Evolutionary conservation across 2,888 invertebrate genomes (phyloP).

Genomic region (Melanargia galathea): DNA sequence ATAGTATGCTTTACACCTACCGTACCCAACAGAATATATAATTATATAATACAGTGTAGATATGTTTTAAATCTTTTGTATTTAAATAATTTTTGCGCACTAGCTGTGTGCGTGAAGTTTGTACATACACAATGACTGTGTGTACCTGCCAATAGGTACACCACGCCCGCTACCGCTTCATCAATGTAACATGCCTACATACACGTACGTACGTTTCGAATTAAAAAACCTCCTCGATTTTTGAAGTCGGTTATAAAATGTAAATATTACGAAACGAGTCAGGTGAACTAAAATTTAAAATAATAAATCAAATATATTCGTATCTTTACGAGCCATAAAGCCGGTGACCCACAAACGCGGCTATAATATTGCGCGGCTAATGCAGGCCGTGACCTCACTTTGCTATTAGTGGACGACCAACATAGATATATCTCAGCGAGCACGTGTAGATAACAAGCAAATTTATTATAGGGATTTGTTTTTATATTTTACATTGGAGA

Average conservation of each 20-base stretch:
- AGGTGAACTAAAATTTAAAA: conserved; percentile 32
- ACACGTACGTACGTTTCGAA: neutral
- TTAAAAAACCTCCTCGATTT: neutral
- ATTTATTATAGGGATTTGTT: neutral
- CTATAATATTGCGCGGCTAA: conserved; percentile 40
- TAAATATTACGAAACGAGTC: conserved; percentile 23
- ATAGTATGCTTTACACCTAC: too few species aligned
- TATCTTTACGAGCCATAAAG: conserved; percentile 42
- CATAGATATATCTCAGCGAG: conserved; percentile 29
- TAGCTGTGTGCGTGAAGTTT: too few species aligned
- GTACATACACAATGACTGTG: too few species aligned
- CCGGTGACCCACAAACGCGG: conserved; percentile 41
- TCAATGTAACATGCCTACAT: neutral
- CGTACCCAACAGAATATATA: too few species aligned
- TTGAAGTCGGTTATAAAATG: conserved; percentile 6
- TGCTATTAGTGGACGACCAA: conserved; percentile 23
- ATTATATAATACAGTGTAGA: too few species aligned
- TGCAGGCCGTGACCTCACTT: conserved; percentile 47
- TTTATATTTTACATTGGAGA: too few species aligned
- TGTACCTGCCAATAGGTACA: too few species aligned
- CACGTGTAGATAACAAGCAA: conserved; percentile 19
- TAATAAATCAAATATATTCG: conserved; percentile 38
- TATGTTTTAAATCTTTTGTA: too few species aligned
- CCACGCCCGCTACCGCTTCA: neutral
- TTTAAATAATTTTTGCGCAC: too few species aligned